Base-by-base conservation (phyloP, 2,888 invertebrate genomes). In the Coleophora deauratella region DNA sequence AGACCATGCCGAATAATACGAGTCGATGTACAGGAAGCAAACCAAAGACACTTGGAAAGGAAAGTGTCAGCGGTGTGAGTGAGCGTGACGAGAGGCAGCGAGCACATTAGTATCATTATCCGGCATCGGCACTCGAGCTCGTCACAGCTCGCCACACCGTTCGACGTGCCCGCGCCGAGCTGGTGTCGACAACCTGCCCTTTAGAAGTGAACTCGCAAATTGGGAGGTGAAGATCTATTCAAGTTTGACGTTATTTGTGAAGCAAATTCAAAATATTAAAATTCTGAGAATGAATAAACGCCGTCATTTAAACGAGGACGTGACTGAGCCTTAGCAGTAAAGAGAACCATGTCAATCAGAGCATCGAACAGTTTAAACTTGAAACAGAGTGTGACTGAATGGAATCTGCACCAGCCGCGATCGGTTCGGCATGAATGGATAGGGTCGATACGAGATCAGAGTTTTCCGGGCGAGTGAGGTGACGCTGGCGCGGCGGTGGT, bases 391-490 rank as follows among this genome's bases (percentile, higher is more conserved):
- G 75, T 72, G 62, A 70, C 74, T 72, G 72, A 73, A 78, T 72
- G 76, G 78, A 80, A 78, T 75, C 72, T 57, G 57, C 57, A 60
- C 60, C 66, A 60, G 61, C 62, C 62, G 62, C 70, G 68, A 70
- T 75, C 68, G 59, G 81, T 79, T 84, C 69, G 52, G 76, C 84
- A 69, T 78, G 81, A 84, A 78, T 75, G 79, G 76, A 61, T 77
- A 76, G 80, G 81, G 80, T 80, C 79, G 77, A 58, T 72, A 74
- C 72, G 70, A 79, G 80, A 79, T 78, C 72, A 65, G 72, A 77
- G 73, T 75, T 74, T 74, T 72, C 75, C 76, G 77, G 71, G 70
- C 73, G 70, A 21, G 21, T 21, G 21, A 66, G 65, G 67, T 70
- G 69, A 64, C 61, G 64, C 64, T 65, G 66, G 61, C 68, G 54